These are phyloP conservation scores for Galagoides demidoff DNA, from an alignment of 2,797 vertebrate species.

Conservation along the genomic window DNA sequence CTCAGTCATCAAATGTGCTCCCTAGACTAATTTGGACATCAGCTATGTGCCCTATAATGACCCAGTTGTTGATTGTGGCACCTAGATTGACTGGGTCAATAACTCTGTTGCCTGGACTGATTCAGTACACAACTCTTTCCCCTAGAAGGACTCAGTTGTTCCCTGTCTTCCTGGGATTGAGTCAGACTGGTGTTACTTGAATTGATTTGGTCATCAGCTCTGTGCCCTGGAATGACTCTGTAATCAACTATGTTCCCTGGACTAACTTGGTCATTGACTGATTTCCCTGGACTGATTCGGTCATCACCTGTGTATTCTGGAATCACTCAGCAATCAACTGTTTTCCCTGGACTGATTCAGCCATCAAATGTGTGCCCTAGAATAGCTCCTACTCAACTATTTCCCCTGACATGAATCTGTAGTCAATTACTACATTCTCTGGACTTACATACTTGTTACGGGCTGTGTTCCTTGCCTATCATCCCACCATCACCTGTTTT, in stretches of 20 bases:
- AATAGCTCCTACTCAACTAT: neutral
- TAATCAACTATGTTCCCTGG: no score
- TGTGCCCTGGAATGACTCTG: no score
- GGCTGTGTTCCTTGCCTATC: neutral
- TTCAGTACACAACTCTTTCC: neutral
- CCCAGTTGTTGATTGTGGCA: no score
- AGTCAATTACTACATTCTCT: no score
- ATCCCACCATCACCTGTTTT: neutral
- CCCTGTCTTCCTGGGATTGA: neutral
- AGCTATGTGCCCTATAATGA: accelerated
- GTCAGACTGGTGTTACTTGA: neutral
- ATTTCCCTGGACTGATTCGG: no score
- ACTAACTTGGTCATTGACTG: no score
- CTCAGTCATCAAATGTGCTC: neutral
- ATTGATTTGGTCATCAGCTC: neutral
- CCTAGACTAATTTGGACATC: neutral
- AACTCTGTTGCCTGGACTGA: neutral
- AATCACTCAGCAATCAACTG: neutral
- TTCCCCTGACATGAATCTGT: neutral
- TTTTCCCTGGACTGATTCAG: neutral
- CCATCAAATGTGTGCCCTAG: neutral
- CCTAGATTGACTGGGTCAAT: neutral
- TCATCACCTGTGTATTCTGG: neutral
- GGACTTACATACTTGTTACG: no score
- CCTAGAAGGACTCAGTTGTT: neutral